Evolutionary conservation across 2,888 invertebrate species (phyloP), one percentile per base, ranked within the genome.

Genomic region (Slavum lentiscoides): DNA sequence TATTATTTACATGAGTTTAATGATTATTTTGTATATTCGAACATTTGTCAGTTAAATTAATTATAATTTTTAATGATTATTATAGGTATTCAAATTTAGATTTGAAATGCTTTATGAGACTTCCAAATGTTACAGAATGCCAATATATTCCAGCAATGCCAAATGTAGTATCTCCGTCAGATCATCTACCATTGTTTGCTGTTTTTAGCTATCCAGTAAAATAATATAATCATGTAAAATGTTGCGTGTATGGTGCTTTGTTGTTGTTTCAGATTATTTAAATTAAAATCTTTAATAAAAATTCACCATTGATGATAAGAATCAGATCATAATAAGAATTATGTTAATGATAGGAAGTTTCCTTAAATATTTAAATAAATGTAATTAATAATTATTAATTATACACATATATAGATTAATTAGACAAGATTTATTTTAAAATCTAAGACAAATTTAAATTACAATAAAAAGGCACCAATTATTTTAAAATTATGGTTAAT

Each of bases 131-230:
- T 0, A 83, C 85, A 0, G 89, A 94, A 84, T 91, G 93, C 82
- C 85, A 84, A 83, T 84, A 83, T 19, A 85, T 90, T 49, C 91
- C 88, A 2, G 86, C 85, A 13, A 90, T 97, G 84, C 97, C 97
- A 30, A 96, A 95, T 86, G 87, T 88, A 66, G 87, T 87, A 2
- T 88, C 90, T 75, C 93, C 93, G 0, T 96, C 95, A 0, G 96
- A 96, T 87, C 96, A 96, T 86, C 89, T 94, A n/a, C 90, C 92
- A 23, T 87, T 95, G n/a, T 90, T 91, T 1, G 93, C 93, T 0
- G 88, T 89, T 82, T 95, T 95, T 62, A 74, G 43, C 11, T 82
- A 66, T 61, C 13, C 19, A 70, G 66, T 69, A 68, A 30, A 70
- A 62, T 69, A 53, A 73, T 68, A 49, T 11, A 49, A 49, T 43